Conservation (phyloP, 2,797 vertebrate species). For the Sebastes flavidus region DNA sequence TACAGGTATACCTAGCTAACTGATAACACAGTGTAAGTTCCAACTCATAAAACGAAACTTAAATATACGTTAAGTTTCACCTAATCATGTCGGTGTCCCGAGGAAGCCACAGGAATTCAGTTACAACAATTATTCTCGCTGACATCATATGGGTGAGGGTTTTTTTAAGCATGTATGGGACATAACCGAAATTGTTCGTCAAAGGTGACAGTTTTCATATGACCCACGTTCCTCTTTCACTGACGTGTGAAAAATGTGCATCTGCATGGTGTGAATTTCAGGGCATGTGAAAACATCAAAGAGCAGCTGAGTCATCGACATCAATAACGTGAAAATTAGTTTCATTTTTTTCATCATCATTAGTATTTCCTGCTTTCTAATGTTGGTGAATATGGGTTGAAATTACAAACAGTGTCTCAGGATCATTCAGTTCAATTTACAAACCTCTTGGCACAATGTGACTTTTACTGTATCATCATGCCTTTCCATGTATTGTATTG, state of each 20-base stretch:
- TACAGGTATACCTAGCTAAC: background rate
- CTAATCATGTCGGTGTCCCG: background rate
- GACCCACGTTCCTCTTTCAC: constrained; percentile 52
- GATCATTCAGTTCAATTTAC: background rate
- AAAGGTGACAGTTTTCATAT: background rate
- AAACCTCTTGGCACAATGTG: background rate
- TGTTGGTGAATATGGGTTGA: background rate
- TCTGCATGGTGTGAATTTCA: constrained; percentile 12
- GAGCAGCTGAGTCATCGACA: background rate
- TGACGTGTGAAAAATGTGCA: constrained; percentile 13
- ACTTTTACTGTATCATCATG: background rate
- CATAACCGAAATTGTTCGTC: background rate
- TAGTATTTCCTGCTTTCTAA: background rate
- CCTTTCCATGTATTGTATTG: background rate
- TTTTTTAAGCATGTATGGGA: background rate
- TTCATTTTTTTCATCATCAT: background rate
- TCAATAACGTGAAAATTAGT: background rate
- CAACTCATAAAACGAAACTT: background rate
- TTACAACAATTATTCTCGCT: background rate
- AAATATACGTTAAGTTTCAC: background rate
- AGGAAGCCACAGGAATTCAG: background rate
- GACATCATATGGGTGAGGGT: background rate
- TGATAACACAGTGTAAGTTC: background rate
- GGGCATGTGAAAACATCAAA: constrained; percentile 29
- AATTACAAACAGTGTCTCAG: background rate